These are phyloP conservation scores for Xiphophorus birchmanni DNA, from an alignment of 2,797 vertebrate genomes.

Conservation along the genomic window DNA sequence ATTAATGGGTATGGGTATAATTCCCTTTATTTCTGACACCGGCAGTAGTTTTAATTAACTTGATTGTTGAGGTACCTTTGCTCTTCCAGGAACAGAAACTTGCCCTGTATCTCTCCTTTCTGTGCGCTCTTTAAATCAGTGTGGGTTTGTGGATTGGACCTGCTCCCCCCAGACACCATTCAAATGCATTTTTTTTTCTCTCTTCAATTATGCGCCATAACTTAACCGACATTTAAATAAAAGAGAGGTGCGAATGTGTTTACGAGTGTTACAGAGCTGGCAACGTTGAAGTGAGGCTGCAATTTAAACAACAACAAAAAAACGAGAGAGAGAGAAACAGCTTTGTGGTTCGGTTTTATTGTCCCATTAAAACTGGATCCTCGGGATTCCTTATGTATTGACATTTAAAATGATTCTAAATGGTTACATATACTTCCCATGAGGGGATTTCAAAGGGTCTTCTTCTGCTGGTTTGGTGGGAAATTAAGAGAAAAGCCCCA, in stretches of 20 bases:
- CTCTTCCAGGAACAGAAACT: conserved; percentile 35
- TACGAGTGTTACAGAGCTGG: conserved; percentile 73
- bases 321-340: conserved; percentile 19
- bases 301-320: conserved; percentile 36
- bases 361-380: conserved; percentile 76
- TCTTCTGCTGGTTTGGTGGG: conserved; percentile 42
- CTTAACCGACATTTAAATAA: conserved; percentile 82
- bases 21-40: background rate
- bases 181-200: conserved; percentile 73
- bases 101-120: conserved; percentile 5
- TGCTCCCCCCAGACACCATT: conserved; percentile 79
- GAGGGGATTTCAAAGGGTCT: conserved; percentile 49
- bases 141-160: conserved; percentile 81
- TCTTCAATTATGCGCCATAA: conserved; percentile 80
- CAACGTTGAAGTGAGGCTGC: conserved; percentile 66
- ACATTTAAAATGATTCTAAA: conserved; percentile 72
- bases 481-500: conserved; percentile 43
- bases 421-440: conserved; percentile 70
- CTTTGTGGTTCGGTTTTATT: conserved; percentile 78
- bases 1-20: background rate
- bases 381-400: conserved; percentile 71
- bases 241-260: conserved; percentile 83
- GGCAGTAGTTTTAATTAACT: background rate
- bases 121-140: conserved; percentile 40
- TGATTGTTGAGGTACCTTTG: background rate